Conservation (phyloP, 2,797 vertebrate genomes). For the Amblyopsis hoosieri region DNA sequence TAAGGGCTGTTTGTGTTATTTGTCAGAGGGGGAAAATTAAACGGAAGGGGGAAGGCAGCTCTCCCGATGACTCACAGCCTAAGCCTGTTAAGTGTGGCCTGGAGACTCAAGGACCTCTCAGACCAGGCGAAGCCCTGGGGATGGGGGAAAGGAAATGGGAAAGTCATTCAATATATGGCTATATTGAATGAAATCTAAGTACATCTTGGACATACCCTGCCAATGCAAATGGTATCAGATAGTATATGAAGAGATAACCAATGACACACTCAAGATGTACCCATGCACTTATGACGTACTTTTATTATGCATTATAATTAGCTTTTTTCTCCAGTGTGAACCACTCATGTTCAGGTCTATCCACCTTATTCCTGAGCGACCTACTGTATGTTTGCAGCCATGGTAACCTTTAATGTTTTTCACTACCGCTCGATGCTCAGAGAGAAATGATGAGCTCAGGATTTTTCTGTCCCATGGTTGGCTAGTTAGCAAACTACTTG, state of each 20-base stretch:
- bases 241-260: background rate
- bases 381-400: too few species aligned
- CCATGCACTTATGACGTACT: background rate
- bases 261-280: background rate
- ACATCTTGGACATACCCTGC: slow-evolving; percentile 18
- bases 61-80: slow-evolving; percentile 58
- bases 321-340: background rate
- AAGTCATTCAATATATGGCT: slow-evolving; percentile 31
- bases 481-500: too few species aligned
- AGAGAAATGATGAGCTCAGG: too few species aligned
- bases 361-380: too few species aligned
- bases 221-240: slow-evolving; percentile 4
- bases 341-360: background rate
- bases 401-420: too few species aligned
- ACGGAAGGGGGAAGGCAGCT: slow-evolving; percentile 40
- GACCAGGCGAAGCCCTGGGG: slow-evolving; percentile 18
- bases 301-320: background rate
- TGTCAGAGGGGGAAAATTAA: slow-evolving; percentile 47
- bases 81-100: slow-evolving; percentile 60
- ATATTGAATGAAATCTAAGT: slow-evolving; percentile 12
- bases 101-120: slow-evolving; percentile 51
- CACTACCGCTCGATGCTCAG: too few species aligned
- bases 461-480: too few species aligned
- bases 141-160: slow-evolving; percentile 17
- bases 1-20: slow-evolving; percentile 58